Evolutionary conservation across 2,888 invertebrate species (phyloP), one percentile per base, ranked within the genome.

Genomic region (Taphrorychus bicolor): DNA sequence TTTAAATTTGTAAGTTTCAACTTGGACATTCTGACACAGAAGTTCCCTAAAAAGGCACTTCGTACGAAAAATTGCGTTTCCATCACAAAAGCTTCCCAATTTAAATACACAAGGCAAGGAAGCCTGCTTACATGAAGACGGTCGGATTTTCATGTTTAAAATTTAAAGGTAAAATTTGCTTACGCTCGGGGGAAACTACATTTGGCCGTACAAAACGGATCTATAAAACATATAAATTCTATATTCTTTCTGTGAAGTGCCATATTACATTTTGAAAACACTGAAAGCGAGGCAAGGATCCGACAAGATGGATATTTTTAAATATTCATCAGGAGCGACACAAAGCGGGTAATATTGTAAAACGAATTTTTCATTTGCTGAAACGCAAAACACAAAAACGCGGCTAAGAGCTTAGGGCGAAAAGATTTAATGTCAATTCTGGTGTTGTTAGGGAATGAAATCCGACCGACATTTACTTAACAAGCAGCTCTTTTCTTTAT

Each of bases 261-360:
- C 76, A 77, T 75, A 76, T 77, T 77, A 77, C 76, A 76, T 77
- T 75, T 74, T 63, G 67, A 59, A 69, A 64, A 69, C 64, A 59
- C 63, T 64, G 68, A 60, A 68, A 73, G 74, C 74, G 76, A 75
- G 72, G 41, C 75, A 69, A 73, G 75, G 75, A 75, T 76, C 77
- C 74, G 76, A 76, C 76, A 76, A 76, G 76, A 73, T 73, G 75
- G 74, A 75, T 74, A 75, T 79, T 70, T 62, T 81, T 79, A 81
- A 81, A 81, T 81, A 81, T 81, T 81, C 80, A 81, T 79, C 78
- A 77, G 70, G 74, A 56, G 76, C 80, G 80, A 80, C 80, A 79
- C 79, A 79, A 81, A 80, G 80, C 79, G 80, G 77, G 76, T 81
- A 80, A 80, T 80, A 79, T 79, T 76, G 76, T 79, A 81, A 81